Evolutionary conservation across 2,797 vertebrate genomes (phyloP).

Genomic region (Varecia variegata): DNA sequence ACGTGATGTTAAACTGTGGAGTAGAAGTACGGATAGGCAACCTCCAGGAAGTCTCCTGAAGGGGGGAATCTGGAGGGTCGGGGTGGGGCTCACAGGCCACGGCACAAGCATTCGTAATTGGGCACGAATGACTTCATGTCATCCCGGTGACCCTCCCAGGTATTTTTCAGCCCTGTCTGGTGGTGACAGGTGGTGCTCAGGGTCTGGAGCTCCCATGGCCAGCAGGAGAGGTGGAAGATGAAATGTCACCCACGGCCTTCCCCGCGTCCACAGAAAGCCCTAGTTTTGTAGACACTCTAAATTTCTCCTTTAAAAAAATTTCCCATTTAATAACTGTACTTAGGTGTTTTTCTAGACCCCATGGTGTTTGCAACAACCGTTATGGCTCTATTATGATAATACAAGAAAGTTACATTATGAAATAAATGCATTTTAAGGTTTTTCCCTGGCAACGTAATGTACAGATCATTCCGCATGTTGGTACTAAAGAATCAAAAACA

Average conservation of each 20-base stretch:
- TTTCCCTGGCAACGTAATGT: conserved; percentile 81
- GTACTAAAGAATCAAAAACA: conserved; percentile 84
- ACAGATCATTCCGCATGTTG: conserved; percentile 79
- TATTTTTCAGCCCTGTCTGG: accelerated
- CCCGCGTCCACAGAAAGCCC: conserved; percentile 44
- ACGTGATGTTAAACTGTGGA: background rate
- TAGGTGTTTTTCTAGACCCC: conserved; percentile 80
- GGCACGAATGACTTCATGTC: accelerated
- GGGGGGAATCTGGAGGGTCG: background rate
- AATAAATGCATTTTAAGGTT: conserved; percentile 82
- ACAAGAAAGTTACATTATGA: conserved; percentile 78
- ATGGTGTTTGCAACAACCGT: conserved; percentile 75
- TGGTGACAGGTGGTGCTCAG: accelerated
- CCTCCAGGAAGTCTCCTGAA: background rate
- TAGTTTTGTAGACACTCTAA: conserved; percentile 71
- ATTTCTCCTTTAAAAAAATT: conserved; percentile 74
- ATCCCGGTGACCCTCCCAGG: background rate
- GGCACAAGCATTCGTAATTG: too few species aligned
- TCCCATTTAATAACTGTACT: conserved; percentile 71
- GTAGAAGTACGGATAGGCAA: background rate
- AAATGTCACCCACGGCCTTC: background rate
- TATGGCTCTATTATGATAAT: conserved; percentile 84
- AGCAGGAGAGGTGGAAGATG: background rate
- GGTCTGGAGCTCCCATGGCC: accelerated
- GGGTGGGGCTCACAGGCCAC: accelerated